Evolutionary conservation across 2,888 invertebrate species (phyloP).

Genomic region (Dryocosmus kuriphilus): DNA sequence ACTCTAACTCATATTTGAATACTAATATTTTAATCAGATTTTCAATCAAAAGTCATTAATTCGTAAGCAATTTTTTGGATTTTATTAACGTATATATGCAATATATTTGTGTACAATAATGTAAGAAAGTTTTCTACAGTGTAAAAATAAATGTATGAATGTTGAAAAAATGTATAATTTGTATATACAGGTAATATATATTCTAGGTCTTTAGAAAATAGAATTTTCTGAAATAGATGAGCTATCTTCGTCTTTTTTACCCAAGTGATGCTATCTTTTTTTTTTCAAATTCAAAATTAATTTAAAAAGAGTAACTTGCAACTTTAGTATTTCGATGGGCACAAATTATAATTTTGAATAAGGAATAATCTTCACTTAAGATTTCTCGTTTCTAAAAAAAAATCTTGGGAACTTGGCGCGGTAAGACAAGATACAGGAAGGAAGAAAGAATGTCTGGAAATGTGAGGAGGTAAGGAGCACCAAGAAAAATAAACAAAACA

Average conservation of each 20-base stretch:
- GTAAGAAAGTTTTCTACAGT: background rate
- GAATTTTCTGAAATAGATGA: too few species aligned
- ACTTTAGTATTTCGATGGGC: background rate
- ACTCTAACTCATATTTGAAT: background rate
- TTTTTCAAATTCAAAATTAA: too few species aligned
- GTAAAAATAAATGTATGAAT: background rate
- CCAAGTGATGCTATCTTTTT: too few species aligned
- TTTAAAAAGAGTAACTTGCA: too few species aligned
- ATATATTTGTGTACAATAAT: background rate
- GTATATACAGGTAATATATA: background rate
- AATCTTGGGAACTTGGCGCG: background rate
- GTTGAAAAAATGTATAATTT: background rate
- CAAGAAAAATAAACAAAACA: constrained; percentile 51
- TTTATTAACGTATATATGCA: background rate
- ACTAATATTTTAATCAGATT: background rate
- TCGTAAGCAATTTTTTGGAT: background rate
- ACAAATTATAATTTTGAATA: background rate
- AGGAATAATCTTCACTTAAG: background rate
- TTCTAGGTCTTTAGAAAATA: background rate
- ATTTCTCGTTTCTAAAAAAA: background rate
- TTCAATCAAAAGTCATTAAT: background rate
- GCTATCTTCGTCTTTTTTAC: too few species aligned
- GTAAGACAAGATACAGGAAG: background rate
- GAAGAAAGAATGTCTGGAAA: constrained; percentile 38
- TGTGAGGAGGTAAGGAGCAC: constrained; percentile 47